Evolutionary conservation across 2,797 vertebrate species (phyloP).

Genomic region (Eutrigla gurnardus): DNA sequence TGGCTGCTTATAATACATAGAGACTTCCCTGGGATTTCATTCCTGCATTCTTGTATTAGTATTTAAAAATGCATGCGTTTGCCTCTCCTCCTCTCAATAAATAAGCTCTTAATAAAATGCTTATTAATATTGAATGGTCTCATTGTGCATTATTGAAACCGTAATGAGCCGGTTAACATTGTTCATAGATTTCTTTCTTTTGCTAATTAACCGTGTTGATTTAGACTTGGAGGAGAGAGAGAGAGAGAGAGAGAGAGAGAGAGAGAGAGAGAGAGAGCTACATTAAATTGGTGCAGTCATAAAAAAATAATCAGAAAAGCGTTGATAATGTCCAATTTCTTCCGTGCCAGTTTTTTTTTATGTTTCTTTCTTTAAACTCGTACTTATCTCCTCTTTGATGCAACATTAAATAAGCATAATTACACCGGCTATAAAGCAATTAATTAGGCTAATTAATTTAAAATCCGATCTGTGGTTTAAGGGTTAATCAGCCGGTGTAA

Average conservation of each 20-base stretch:
- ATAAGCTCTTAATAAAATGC: conserved; percentile 68
- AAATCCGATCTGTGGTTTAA: conserved; percentile 38
- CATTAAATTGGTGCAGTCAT: background rate
- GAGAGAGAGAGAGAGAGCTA: background rate
- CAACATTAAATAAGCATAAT: conserved; percentile 53
- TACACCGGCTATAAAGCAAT: conserved; percentile 36
- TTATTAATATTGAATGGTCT: conserved; percentile 65
- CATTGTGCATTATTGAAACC: conserved; percentile 66
- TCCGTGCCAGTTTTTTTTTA: conserved; percentile 8
- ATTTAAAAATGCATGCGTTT: conserved; percentile 54
- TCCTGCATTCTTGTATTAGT: conserved; percentile 10
- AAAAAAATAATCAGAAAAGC: conserved; percentile 22
- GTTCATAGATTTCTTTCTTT: conserved; percentile 43
- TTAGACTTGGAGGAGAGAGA: conserved; percentile 20
- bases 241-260: background rate
- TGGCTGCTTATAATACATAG: no score
- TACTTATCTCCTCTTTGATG: conserved; percentile 35
- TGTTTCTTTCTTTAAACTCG: conserved; percentile 38
- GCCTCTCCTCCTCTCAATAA: conserved; percentile 57
- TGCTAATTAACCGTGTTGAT: conserved; percentile 51
- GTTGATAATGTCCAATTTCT: conserved; percentile 21
- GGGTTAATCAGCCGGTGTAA: conserved; percentile 56
- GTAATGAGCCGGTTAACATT: conserved; percentile 46
- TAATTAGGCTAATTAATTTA: conserved; percentile 59
- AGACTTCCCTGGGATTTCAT: background rate